Evolutionary conservation across 2,888 invertebrate genomes (phyloP).

Genomic region (Agrypnus murinus): DNA sequence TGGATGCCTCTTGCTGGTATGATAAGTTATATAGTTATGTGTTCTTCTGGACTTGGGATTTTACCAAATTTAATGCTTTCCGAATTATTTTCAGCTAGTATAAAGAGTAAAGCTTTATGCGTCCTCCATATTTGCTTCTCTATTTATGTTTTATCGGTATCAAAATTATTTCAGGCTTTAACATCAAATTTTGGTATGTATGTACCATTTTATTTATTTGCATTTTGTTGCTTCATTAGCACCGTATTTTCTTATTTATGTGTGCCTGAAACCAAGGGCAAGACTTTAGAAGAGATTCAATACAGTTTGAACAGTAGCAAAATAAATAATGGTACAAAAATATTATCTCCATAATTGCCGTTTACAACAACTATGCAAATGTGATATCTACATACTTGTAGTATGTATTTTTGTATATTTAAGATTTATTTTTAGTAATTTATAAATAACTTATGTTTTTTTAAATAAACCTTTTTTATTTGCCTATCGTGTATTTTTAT

Average conservation of each 20-base stretch:
- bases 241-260: slow-evolving; percentile 60
- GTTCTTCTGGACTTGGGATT: slow-evolving; percentile 59
- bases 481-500: no score
- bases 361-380: no score
- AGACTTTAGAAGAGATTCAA: no score
- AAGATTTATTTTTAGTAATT: no score
- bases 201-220: slow-evolving; percentile 63
- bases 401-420: no score
- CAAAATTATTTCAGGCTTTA: slow-evolving; percentile 63
- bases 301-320: no score
- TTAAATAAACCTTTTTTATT: no score
- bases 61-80: slow-evolving; percentile 64
- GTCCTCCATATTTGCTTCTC: slow-evolving; percentile 60
- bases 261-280: no score
- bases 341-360: no score
- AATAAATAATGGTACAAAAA: no score
- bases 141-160: slow-evolving; percentile 53
- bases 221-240: slow-evolving; percentile 57
- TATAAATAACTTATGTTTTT: no score
- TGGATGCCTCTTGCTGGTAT: slow-evolving; percentile 65
- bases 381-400: no score
- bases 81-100: slow-evolving; percentile 62
- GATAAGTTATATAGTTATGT: slow-evolving; percentile 58
- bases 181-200: slow-evolving; percentile 61
- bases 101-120: slow-evolving; percentile 63